Evolutionary conservation across 2,888 invertebrate genomes (phyloP), one percentile per base, ranked within the genome.

Genomic region (Shargacucullia verbasci): DNA sequence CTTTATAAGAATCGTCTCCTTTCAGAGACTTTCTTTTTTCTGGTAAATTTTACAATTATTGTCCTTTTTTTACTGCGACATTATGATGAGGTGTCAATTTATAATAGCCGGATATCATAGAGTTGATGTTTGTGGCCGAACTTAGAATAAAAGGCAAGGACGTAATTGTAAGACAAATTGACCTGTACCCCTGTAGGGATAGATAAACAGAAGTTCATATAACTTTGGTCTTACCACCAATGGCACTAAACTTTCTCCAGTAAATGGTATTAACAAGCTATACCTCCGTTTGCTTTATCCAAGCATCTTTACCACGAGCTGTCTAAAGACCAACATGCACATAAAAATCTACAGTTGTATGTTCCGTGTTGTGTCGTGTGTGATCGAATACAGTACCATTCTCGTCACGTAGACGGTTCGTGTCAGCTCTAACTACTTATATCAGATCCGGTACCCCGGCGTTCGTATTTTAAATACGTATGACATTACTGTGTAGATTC

Each of bases 381-480:
- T 46, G 55, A 41, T 25, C 35, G 40, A 6, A 55, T 29, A 12
- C 25, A 29, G 41, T 14, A 31, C 20, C 0, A 82, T 79, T 78
- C 84, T 45, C 53, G 61, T 83, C 88, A 86, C 87, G 88, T 81
- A 69, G 58, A 11, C 29, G 40, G 70, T 79, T 80, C 84, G 81
- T 82, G 85, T 81, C 75, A 54, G 70, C 70, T 81, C 73, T 73
- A 79, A 79, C 74, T 76, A 76, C 78, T 76, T 75, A 73, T 77
- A 79, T 81, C 82, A 79, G 85, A 85, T 87, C 88, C 88, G 88
- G 87, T 79, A 82, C 73, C 78, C 65, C 63, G 56, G 52, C 50
- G 76, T 80, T 75, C 70, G 78, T 81, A 81, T 82, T 80, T 80
- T 68, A 75, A 74, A 67, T 71, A 75, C 73, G 78, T 62, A 38